A percentile compares a stretch with the other conserved stretches of the same genome.
Conservation (phyloP, 2,113 vertebrate genomes). For the Seriola dumerili region DNA sequence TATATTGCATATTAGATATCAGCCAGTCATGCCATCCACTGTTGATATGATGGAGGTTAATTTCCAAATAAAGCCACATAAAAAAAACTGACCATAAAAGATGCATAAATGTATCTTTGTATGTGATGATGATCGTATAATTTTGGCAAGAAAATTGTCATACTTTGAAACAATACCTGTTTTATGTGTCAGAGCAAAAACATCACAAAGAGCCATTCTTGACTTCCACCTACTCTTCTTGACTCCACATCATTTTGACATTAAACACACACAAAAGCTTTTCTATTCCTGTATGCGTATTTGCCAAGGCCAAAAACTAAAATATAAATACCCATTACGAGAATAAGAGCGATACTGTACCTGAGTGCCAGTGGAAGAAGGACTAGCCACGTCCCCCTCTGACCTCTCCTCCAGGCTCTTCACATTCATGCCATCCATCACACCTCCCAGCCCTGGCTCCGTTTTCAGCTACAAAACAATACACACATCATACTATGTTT, state of each 20-base stretch:
- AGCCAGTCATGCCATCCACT: not conserved
- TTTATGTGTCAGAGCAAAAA: not conserved
- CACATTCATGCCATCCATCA: slow-evolving; percentile 85
- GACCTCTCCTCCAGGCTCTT: slow-evolving; percentile 92
- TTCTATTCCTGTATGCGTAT: not conserved
- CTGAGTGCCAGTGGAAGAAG: slow-evolving; percentile 95
- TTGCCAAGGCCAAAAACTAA: not conserved
- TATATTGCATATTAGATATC: not conserved
- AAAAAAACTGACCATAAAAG: not conserved
- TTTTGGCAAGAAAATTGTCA: not conserved
- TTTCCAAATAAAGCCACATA: not conserved
- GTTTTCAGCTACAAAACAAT: slow-evolving; percentile 89
- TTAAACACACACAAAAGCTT: not conserved
- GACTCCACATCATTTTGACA: not conserved
- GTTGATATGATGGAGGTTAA: not conserved
- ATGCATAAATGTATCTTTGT: not conserved
- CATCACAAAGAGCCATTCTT: not conserved
- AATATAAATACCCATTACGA: not conserved
- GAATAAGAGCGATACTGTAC: slow-evolving; percentile 73
- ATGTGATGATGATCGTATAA: not conserved
- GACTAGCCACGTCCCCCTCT: slow-evolving; percentile 94
- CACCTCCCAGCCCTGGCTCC: slow-evolving; percentile 87
- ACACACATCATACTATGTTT: not conserved
- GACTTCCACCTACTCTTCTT: not conserved
- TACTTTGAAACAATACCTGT: not conserved